These are phyloP conservation scores for Oithona nana DNA, from an alignment of 2,888 invertebrate species.

Conservation along the genomic window DNA sequence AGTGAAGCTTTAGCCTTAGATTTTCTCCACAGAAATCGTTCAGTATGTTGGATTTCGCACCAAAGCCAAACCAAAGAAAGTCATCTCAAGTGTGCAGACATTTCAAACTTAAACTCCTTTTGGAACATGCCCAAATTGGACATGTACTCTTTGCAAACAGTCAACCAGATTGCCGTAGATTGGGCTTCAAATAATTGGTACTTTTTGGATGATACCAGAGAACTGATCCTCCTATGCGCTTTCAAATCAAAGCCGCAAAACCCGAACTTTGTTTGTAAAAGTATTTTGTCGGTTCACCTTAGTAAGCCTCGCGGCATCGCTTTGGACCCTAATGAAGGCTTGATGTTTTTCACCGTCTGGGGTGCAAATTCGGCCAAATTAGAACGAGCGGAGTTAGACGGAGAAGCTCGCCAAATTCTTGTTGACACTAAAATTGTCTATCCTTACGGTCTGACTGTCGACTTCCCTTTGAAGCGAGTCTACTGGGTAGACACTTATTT, in stretches of 20 bases:
- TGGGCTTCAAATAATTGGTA: constrained; percentile 78
- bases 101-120: background rate
- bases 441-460: constrained; percentile 50
- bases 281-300: constrained; percentile 45
- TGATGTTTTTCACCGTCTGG: constrained; percentile 59
- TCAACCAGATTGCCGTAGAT: constrained; percentile 55
- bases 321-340: constrained; percentile 50
- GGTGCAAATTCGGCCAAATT: constrained; percentile 42
- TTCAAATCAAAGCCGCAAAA: constrained; percentile 22
- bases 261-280: constrained; percentile 42
- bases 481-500: constrained; percentile 66
- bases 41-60: constrained; percentile 24
- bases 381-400: constrained; percentile 44
- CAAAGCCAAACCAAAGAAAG: background rate
- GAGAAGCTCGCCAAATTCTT: constrained; percentile 39
- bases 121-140: constrained; percentile 7
- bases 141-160: constrained; percentile 33
- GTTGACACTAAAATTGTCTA: constrained; percentile 51
- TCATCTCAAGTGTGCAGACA: background rate
- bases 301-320: constrained; percentile 52
- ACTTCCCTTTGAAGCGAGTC: constrained; percentile 46
- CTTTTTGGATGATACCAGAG: constrained; percentile 46
- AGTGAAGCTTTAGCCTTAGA: constrained; percentile 32
- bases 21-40: constrained; percentile 45
- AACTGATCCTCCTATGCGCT: constrained; percentile 49